These are phyloP conservation scores for Acanthaster planci DNA, from an alignment of 35 echinoderm and acorn worm genomes.

Conservation along the genomic window DNA sequence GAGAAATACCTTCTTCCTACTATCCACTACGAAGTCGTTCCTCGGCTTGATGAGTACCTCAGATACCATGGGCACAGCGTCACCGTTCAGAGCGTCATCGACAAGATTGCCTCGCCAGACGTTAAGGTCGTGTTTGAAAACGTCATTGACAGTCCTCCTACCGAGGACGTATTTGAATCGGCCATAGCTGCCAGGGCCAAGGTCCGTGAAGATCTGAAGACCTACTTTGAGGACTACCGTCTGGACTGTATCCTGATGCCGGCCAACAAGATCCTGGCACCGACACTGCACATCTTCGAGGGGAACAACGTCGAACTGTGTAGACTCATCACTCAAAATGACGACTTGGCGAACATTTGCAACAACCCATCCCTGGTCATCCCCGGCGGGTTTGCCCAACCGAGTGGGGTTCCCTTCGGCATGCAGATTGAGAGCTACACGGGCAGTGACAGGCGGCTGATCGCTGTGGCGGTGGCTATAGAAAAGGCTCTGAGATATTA, in stretches of 20 bases:
- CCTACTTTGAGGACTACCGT: not conserved
- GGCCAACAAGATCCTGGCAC: not conserved
- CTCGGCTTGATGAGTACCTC: not conserved
- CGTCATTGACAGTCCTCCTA: not conserved
- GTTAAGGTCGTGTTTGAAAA: not conserved
- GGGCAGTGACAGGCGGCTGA: not conserved
- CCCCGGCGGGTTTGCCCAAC: not conserved
- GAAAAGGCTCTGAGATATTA: not conserved
- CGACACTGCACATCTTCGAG: not conserved
- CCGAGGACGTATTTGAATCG: not conserved
- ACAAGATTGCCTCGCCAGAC: constrained; percentile 1
- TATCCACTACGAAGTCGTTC: not conserved
- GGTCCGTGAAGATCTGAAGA: not conserved
- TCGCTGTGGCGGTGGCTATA: not conserved
- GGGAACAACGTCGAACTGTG: not conserved
- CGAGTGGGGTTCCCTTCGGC: not conserved
- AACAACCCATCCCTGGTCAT: constrained; percentile 15
- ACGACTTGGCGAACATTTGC: not conserved
- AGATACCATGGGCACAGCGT: not conserved
- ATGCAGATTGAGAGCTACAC: constrained; percentile 1
- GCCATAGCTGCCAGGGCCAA: not conserved
- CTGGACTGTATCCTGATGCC: constrained; percentile 1
- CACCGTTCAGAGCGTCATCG: not conserved
- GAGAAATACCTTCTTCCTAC: not conserved
- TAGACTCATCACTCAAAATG: not conserved